Conservation (phyloP, 2,888 invertebrate species). For the Pycnomerus fuliginosus region DNA sequence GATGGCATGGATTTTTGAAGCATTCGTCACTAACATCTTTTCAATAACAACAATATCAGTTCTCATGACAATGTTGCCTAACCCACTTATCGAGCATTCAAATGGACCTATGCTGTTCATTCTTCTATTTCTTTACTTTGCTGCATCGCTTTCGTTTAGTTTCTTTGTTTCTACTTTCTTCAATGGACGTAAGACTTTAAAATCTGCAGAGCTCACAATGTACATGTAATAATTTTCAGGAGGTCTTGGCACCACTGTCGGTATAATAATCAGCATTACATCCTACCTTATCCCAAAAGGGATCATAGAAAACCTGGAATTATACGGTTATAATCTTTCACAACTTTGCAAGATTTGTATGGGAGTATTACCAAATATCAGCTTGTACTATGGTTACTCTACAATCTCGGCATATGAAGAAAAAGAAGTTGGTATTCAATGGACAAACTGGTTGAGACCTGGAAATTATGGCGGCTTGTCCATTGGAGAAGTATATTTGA, state of each 20-base stretch:
- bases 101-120: constrained; percentile 65
- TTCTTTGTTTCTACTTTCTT: constrained; percentile 78
- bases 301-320: too few species aligned
- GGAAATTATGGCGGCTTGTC: constrained; percentile 45
- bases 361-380: constrained; percentile 45
- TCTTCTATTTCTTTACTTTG: constrained; percentile 69
- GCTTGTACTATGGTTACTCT: constrained; percentile 44
- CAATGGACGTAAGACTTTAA: constrained; percentile 69
- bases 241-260: constrained; percentile 43
- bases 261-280: constrained; percentile 46
- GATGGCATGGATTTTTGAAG: constrained; percentile 83
- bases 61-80: constrained; percentile 59
- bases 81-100: constrained; percentile 68
- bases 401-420: constrained; percentile 45
- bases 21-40: constrained; percentile 66
- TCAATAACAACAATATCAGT: constrained; percentile 60
- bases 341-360: constrained; percentile 21
- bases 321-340: constrained; percentile 33
- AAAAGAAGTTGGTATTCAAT: constrained; percentile 53
- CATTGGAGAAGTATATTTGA: constrained; percentile 50
- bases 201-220: too few species aligned
- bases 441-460: constrained; percentile 52
- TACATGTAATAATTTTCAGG: too few species aligned
- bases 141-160: constrained; percentile 70
- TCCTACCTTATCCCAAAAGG: constrained; percentile 42